Evolutionary conservation across 2,113 vertebrate genomes (phyloP), one percentile per base, ranked within the genome.

Genomic region (Crotalus viridis): DNA sequence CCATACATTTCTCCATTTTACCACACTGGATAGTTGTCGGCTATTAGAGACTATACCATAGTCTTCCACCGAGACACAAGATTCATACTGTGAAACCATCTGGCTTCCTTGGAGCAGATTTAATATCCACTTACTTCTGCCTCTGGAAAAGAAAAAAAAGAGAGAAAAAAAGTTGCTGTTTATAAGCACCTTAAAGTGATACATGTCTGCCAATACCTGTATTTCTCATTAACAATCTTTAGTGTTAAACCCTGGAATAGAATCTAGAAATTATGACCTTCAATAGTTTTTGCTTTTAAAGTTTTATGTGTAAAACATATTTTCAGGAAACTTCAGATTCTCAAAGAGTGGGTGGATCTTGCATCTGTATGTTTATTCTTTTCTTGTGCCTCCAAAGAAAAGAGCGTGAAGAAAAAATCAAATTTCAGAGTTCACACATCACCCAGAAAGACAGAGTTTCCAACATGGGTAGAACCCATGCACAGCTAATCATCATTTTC

Each of bases 21-120:
- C 56, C n/a, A 61, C 57, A 43, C 12, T 13, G 52, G 43, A 69
- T 69, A 43, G 91, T 56, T 92, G 61, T 89, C 61, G 85, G 55
- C 48, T 26, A 59, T 86, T 93, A 90, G 89, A n/a, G 56, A 90
- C 28, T 90, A 15, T 61, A 87, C 61, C 56, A 48, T 43, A 64
- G 21, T 64, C n/a, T 2, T 89, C n/a, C 55, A 64, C 33, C 1
- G 8, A 86, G 89, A 52, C 87, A 92, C n/a, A 92, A 87, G 56
- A 64, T 90, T 86, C 92, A 90, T 93, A 81, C 92, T 93, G 92
- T 28, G 56, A 90, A 85, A 89, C 92, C 92, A 93, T 93, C 88
- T 90, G 92, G 88, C 56, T 93, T 93, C 48, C 89, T 85, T 90
- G n/a, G 74, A 93, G 81, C 89, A 52, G 81, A 64, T 64, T 90